Conservation (phyloP, 1,140 invertebrate species). For the Drosophila pseudoananassae region DNA sequence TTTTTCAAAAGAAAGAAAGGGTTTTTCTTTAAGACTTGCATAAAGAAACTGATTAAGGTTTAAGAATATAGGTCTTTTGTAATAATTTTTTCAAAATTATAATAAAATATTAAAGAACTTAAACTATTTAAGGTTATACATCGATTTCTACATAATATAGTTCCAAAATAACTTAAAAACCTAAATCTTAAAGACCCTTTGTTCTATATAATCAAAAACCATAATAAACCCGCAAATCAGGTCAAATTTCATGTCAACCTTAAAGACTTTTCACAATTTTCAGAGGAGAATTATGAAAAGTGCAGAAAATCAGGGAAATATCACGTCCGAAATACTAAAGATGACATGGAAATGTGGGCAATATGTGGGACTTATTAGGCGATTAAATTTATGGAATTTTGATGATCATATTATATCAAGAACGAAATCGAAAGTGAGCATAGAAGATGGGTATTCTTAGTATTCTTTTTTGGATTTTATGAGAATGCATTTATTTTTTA, state of each 20-base stretch:
- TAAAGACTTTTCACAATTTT: not conserved
- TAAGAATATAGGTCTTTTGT: too few species aligned
- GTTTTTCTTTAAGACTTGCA: too few species aligned
- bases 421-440: slow-evolving; percentile 4
- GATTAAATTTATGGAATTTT: slow-evolving; percentile 60
- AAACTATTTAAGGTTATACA: too few species aligned
- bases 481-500: slow-evolving; percentile 44
- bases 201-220: not conserved
- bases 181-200: not conserved
- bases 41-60: too few species aligned
- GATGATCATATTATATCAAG: slow-evolving; percentile 12
- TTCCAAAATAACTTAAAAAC: not conserved
- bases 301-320: slow-evolving; percentile 18
- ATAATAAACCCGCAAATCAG: slow-evolving; percentile 13
- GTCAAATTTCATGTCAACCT: not conserved
- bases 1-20: too few species aligned
- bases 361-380: slow-evolving; percentile 17
- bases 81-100: too few species aligned
- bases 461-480: slow-evolving; percentile 15
- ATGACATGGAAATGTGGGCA: slow-evolving; percentile 18
- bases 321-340: slow-evolving; percentile 14
- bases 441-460: slow-evolving; percentile 10
- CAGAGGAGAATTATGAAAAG: not conserved
- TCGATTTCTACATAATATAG: too few species aligned
- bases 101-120: too few species aligned